Conservation (phyloP, 2,888 invertebrate genomes). For the Mamestra brassicae region DNA sequence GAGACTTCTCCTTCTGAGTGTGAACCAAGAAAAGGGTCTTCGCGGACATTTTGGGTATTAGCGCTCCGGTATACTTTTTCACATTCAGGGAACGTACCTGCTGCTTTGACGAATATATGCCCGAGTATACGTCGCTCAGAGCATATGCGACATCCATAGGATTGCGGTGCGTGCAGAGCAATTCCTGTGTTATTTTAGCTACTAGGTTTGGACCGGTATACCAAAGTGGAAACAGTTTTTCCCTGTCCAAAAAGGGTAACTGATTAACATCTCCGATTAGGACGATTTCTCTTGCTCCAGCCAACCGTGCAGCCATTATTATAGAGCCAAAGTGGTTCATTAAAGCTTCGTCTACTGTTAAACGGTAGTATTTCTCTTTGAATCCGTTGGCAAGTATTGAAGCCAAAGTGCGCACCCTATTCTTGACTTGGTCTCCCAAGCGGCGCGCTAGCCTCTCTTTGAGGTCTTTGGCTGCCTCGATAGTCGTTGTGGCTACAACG, state of each 20-base stretch:
- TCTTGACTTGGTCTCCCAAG: constrained; percentile 16
- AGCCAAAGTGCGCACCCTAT: constrained; percentile 51
- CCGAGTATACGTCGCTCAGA: constrained; percentile 34
- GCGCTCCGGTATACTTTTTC: constrained; percentile 13
- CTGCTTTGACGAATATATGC: constrained; percentile 43
- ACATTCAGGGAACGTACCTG: constrained; percentile 25
- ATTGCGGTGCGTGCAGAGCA: constrained; percentile 48
- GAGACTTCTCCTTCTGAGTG: constrained; percentile 51
- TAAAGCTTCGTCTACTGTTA: constrained; percentile 56
- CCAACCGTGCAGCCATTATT: constrained; percentile 49
- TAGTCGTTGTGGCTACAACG: constrained; percentile 46
- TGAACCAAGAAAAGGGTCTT: constrained; percentile 49
- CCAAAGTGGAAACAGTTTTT: constrained; percentile 53
- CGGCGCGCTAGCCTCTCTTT: constrained; percentile 4
- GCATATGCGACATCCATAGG: constrained; percentile 57
- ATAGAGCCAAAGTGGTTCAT: constrained; percentile 64
- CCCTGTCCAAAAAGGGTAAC: constrained; percentile 60
- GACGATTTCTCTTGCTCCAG: constrained; percentile 37
- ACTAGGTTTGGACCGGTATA: constrained; percentile 38
- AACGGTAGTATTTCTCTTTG: constrained; percentile 24
- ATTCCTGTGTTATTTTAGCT: constrained; percentile 29
- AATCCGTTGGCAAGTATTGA: constrained; percentile 50
- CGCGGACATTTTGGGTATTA: neutral
- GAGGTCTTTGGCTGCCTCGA: constrained; percentile 53
- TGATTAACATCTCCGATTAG: constrained; percentile 65